phyloP scores from a whole-genome alignment of 1,140 invertebrate species.

The Rhopalosiphum padi region DNA sequence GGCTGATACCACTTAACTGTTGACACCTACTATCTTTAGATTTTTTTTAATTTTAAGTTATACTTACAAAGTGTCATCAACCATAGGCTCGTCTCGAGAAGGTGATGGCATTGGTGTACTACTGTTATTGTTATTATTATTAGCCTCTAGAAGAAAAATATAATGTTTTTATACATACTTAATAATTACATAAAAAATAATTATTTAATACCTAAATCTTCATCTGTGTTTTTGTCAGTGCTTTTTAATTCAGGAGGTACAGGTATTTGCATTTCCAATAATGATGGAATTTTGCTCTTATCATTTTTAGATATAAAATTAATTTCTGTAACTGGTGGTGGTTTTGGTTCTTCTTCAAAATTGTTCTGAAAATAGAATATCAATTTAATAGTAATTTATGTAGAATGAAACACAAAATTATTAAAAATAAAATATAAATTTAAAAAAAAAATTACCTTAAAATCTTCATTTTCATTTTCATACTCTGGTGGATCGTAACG shows the following conservation, averaged over 20 bases:
- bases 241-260: conserved; percentile 44
- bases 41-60: neutral
- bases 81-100: conserved; percentile 32
- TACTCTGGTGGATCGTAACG: conserved; percentile 48
- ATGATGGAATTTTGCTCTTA: conserved; percentile 51
- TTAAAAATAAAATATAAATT: neutral
- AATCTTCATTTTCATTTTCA: conserved; percentile 44
- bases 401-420: neutral
- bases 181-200: neutral
- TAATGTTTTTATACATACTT: neutral
- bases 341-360: conserved; percentile 38
- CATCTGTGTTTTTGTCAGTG: conserved; percentile 27
- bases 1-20: neutral
- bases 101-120: conserved; percentile 55
- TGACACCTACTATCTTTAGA: neutral
- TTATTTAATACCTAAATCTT: conserved; percentile 29
- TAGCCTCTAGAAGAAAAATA: neutral
- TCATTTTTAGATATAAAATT: conserved; percentile 46
- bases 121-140: conserved; percentile 48
- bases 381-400: neutral
- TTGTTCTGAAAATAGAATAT: conserved; percentile 42
- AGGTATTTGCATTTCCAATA: conserved; percentile 54
- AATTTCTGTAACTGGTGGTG: neutral
- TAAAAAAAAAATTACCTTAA: conserved; percentile 36
- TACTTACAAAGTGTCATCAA: conserved; percentile 42